Percentiles rank a stretch among this genome's conserved stretches.
These are phyloP conservation scores for Dolichotis patagonum DNA, from an alignment of 2,113 vertebrate genomes.

Conservation along the genomic window DNA sequence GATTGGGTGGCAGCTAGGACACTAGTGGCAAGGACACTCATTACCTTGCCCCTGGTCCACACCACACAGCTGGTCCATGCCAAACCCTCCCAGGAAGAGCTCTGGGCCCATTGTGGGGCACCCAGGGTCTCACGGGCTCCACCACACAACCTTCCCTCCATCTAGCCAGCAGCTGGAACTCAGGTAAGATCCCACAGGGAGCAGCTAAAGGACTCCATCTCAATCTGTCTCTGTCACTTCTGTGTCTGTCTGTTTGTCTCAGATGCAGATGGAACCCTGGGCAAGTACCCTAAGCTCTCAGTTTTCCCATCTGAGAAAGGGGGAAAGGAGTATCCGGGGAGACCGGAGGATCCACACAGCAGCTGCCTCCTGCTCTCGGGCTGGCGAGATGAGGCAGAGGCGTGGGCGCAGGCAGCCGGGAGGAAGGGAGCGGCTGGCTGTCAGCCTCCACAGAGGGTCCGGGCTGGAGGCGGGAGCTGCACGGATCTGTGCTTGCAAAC, in stretches of 20 bases:
- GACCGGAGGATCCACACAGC: accelerated
- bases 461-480: background rate
- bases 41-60: background rate
- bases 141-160: background rate
- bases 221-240: background rate
- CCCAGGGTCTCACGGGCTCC: background rate
- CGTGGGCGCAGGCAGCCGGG: background rate
- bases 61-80: background rate
- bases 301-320: background rate
- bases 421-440: background rate
- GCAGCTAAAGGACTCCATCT: background rate
- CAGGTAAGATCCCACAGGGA: background rate
- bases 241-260: background rate
- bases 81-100: background rate
- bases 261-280: background rate
- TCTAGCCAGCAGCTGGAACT: background rate
- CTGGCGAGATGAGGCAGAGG: background rate
- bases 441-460: background rate
- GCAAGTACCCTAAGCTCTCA: background rate
- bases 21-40: background rate
- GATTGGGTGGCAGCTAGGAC: background rate
- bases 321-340: accelerated
- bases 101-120: accelerated
- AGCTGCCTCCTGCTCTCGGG: accelerated
- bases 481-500: background rate